Evolutionary conservation across 2,888 invertebrate genomes (phyloP), one percentile per base, ranked within the genome.

Genomic region (Augochlorella aurata): DNA sequence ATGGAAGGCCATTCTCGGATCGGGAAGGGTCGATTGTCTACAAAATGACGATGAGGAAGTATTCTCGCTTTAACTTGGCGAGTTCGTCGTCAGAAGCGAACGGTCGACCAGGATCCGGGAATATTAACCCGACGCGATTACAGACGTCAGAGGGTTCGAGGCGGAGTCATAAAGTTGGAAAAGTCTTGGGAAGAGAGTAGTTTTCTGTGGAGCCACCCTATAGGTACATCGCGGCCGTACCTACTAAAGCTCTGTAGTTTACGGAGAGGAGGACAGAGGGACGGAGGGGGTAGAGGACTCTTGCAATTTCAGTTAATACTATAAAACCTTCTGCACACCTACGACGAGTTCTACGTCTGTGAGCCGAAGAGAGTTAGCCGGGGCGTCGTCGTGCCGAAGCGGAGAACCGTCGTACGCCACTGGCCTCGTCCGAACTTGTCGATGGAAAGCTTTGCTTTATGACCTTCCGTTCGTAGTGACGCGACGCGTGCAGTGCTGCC

Each of bases 281-380:
- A 2, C 7, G 52, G 52, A n/a, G 18, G 5, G 7, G 58, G 16
- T 24, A 24, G 24, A 61, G 69, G 78, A 85, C 83, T 89, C 89
- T 91, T 90, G 92, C 92, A 92, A 92, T 92, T 92, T 92, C 91
- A 91, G 90, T 92, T 92, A 92, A 91, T 91, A 92, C 92, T 90
- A 92, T 92, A 92, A 92, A 92, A 92, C 90, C 90, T 89, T 88
- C 76, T 87, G 87, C 80, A 88, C 83, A 81, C 86, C 87, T 86
- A 88, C 83, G 85, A 78, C 87, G 84, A 38, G 63, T 81, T 79
- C 77, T 79, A 72, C 70, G 81, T 81, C 79, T 29, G 29, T n/a
- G 61, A 61, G 73, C 69, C 8, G 9, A 74, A 70, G 75, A 75
- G 80, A 83, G 85, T 77, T 88, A 86, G 83, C 82, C 87, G 85